Percentiles rank a stretch among this genome's conserved stretches.
Conservation (phyloP, 2,888 invertebrate species). For the Ceraclea dissimilis region DNA sequence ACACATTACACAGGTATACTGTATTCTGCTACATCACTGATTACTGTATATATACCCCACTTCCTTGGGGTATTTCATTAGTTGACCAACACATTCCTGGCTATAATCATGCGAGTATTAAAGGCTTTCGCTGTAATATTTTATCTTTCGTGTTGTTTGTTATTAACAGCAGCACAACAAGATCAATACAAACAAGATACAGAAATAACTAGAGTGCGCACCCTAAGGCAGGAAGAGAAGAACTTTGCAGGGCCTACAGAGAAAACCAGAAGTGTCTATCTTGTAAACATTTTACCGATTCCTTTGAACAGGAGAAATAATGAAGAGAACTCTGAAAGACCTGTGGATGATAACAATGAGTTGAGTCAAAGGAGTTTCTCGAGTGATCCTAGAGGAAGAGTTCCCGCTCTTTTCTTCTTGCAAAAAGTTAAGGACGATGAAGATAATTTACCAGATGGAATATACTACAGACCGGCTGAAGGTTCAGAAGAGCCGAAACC, state of each 20-base stretch:
- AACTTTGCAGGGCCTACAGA: not conserved
- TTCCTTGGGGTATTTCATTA: not conserved
- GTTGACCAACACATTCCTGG: not conserved
- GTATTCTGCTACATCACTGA: not conserved
- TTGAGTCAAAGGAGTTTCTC: conserved; percentile 2
- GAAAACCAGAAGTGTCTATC: conserved; percentile 16
- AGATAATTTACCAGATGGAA: conserved; percentile 30
- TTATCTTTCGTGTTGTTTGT: not conserved
- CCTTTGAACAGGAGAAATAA: conserved; percentile 5
- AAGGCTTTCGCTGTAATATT: not conserved
- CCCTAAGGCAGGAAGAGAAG: conserved; percentile 17
- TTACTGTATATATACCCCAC: conserved; percentile 13
- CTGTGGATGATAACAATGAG: conserved; percentile 9
- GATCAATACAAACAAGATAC: conserved; percentile 11
- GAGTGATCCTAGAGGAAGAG: conserved; percentile 11
- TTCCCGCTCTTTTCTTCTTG: conserved; percentile 23
- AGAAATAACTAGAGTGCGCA: conserved; percentile 19
- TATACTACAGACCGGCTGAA: conserved; percentile 33
- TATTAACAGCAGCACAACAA: not conserved
- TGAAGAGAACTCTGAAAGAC: not conserved
- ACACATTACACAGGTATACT: too few species aligned
- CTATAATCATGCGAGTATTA: conserved; percentile 3
- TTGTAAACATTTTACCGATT: conserved; percentile 19
- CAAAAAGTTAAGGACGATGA: conserved; percentile 24
- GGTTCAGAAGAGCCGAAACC: conserved; percentile 20